Evolutionary conservation across 35 echinoderm and acorn worm genomes (phyloP).

Genomic region (Lytechinus variegatus): DNA sequence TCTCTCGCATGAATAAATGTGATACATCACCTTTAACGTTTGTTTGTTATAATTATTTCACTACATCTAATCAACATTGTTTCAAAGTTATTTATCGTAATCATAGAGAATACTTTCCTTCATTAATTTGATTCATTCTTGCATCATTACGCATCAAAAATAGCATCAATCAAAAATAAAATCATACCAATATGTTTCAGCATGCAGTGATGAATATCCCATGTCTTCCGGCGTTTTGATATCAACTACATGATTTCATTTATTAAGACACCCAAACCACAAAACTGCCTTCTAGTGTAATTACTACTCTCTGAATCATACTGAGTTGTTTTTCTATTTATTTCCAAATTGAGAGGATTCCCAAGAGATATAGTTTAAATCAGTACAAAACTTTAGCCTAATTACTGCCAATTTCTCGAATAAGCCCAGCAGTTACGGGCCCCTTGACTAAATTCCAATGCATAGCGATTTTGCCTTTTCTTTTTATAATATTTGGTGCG

Average conservation of each 20-base stretch:
- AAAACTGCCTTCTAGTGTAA: background rate
- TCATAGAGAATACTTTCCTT: background rate
- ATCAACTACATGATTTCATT: background rate
- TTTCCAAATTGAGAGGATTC: background rate
- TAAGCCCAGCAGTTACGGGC: background rate
- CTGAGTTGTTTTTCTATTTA: background rate
- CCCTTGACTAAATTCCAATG: background rate
- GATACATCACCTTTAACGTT: background rate
- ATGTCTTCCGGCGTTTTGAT: background rate
- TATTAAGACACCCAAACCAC: background rate
- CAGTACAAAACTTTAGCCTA: constrained; percentile 33
- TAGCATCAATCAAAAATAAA: background rate
- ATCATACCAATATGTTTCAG: background rate
- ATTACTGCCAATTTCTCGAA: background rate
- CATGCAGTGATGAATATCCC: background rate
- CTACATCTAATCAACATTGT: background rate
- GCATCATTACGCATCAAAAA: constrained; percentile 12
- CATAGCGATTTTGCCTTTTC: background rate
- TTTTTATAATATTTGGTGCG: background rate
- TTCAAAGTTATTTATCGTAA: background rate
- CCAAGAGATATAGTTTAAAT: background rate
- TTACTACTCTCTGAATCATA: background rate
- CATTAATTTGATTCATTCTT: background rate
- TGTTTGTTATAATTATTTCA: background rate
- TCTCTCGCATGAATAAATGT: background rate